Percentiles rank a stretch among this genome's conserved stretches.
Evolutionary conservation across 2,797 vertebrate genomes (phyloP).

Genomic region (Notolepis coatsorum): DNA sequence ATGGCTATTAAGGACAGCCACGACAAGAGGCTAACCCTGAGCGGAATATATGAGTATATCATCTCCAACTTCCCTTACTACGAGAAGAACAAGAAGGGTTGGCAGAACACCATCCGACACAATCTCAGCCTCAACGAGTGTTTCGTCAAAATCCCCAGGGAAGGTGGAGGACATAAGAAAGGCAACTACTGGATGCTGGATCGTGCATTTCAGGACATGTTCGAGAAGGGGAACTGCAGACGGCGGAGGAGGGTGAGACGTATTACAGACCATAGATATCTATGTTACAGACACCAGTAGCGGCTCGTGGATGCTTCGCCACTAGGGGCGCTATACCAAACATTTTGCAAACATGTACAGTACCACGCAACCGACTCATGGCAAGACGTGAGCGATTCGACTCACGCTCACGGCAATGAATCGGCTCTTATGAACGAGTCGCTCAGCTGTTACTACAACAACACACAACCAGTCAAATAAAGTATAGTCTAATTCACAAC

Average conservation of each 20-base stretch:
- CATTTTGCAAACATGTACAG: too few species aligned
- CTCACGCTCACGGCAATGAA: too few species aligned
- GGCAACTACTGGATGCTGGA: constrained; percentile 83
- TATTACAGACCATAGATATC: too few species aligned
- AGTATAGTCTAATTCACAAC: too few species aligned
- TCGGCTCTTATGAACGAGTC: too few species aligned
- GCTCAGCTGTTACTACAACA: too few species aligned
- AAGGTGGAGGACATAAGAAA: constrained; percentile 64
- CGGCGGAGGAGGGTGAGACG: constrained; percentile 66
- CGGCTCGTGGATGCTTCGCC: too few species aligned
- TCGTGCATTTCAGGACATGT: constrained; percentile 79
- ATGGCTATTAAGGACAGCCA: constrained; percentile 86
- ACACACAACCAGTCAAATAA: too few species aligned
- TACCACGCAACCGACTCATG: too few species aligned
- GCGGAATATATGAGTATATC: constrained; percentile 86
- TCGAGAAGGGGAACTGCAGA: constrained; percentile 79
- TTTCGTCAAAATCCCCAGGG: constrained; percentile 82
- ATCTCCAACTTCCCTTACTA: constrained; percentile 85
- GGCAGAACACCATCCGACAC: constrained; percentile 90
- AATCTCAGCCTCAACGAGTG: constrained; percentile 87
- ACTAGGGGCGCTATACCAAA: too few species aligned
- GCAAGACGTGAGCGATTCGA: too few species aligned
- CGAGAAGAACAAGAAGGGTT: constrained; percentile 80
- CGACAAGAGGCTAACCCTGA: constrained; percentile 78
- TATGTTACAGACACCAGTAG: too few species aligned